Evolutionary conservation across 2,797 vertebrate species (phyloP).

Genomic region (Liasis olivaceus): DNA sequence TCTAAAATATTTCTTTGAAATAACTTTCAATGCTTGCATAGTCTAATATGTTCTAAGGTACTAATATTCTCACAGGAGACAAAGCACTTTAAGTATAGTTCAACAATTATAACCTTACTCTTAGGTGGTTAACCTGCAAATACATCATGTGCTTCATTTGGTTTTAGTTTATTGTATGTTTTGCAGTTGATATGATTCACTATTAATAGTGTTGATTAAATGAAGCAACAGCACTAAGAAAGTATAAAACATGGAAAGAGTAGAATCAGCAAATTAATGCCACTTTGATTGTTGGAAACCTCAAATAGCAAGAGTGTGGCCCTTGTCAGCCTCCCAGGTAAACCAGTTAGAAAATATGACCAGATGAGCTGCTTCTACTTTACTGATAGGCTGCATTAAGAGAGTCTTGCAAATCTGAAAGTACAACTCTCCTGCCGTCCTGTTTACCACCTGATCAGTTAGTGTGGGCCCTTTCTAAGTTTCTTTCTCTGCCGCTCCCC

Average conservation of each 20-base stretch:
- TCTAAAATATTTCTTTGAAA: neutral
- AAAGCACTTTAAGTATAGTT: neutral
- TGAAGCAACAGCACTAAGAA: neutral
- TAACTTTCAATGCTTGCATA: neutral
- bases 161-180: neutral
- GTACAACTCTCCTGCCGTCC: no score
- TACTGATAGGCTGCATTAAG: no score
- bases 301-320: neutral
- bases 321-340: no score
- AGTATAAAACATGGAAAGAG: neutral
- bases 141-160: neutral
- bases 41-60: neutral
- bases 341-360: no score
- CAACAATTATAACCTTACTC: neutral
- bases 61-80: neutral
- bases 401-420: no score
- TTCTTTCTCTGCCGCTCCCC: no score
- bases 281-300: neutral
- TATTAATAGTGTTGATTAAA: neutral
- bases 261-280: neutral
- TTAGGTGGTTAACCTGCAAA: neutral
- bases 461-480: no score
- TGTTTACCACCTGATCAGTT: no score
- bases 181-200: neutral
- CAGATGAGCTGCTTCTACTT: no score